Evolutionary conservation across 2,888 invertebrate genomes (phyloP), one percentile per base, ranked within the genome.

Genomic region (Arctia plantaginis): DNA sequence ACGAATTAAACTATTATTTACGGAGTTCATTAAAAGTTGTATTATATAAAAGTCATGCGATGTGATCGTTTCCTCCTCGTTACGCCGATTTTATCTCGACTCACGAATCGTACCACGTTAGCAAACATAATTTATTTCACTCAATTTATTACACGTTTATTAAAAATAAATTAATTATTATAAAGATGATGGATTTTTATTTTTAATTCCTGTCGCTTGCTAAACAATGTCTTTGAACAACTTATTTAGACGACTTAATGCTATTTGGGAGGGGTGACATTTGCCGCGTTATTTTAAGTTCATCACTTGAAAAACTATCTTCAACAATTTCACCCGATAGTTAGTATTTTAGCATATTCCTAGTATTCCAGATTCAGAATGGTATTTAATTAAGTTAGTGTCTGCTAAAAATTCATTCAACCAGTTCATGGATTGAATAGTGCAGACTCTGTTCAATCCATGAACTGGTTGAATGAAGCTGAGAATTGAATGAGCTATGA

Each of bases 141-240:
- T 92, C 91, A 83, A 93, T 92, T 94, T 93, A 90, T 90, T 88
- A 93, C 92, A 94, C 92, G 79, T 86, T 91, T 92, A 92, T 91
- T 92, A 92, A 90, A 90, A 91, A 91, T 87, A 87, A 88, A 89
- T 69, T 85, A 85, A 81, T 85, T 84, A 83, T 86, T 82, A 86
- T 89, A 90, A 85, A 85, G 71, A 27, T 7, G 39, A 23, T 23
- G 30, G 75, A n/a, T 20, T 81, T 82, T 84, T 78, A 65, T 76
- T 78, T 30, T n/a, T 39, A 0, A 69, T 70, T 65, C 66, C 69
- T 18, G 8, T 70, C 41, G 12, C 13, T 66, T 55, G 7, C 20
- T 6, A 15, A 47, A 35, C 13, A 13, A 41, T 12, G 10, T 41
- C 13, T 41, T 13, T 12, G 55, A n/a, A 55, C 3, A n/a, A 10